These are phyloP conservation scores for Papilio xuthus DNA, from an alignment of 1,140 invertebrate genomes.

Conservation along the genomic window DNA sequence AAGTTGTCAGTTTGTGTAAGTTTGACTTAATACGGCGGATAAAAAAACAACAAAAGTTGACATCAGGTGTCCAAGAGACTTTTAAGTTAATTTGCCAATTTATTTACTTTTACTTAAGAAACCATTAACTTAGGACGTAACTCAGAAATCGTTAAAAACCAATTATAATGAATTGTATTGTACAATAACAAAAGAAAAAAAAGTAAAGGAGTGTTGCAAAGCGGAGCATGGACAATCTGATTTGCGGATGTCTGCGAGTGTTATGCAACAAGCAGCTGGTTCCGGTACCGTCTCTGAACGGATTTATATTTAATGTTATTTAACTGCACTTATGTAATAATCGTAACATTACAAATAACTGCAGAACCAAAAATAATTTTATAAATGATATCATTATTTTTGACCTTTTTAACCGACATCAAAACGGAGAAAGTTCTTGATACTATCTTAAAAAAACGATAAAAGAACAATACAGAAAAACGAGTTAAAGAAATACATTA, in stretches of 20 bases:
- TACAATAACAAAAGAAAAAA: slow-evolving; percentile 1
- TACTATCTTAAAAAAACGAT: background rate
- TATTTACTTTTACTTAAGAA: background rate
- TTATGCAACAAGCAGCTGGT: background rate
- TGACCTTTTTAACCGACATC: background rate
- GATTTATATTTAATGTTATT: slow-evolving; percentile 21
- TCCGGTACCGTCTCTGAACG: background rate
- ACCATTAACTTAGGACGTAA: background rate
- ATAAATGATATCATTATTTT: background rate
- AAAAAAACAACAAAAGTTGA: no score
- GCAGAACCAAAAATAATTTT: background rate
- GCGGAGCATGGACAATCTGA: background rate
- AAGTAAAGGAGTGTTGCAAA: background rate
- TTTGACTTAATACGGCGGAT: no score
- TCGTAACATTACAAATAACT: background rate
- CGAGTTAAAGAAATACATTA: no score
- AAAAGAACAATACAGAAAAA: no score
- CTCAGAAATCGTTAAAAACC: slow-evolving; percentile 13
- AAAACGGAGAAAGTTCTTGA: background rate
- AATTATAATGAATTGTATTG: slow-evolving; percentile 17
- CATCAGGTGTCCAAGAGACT: background rate
- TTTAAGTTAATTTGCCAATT: background rate
- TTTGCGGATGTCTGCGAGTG: background rate
- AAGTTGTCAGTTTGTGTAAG: no score
- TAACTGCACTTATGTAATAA: slow-evolving; percentile 8